These are phyloP conservation scores for Halcyon leucocephala DNA, from an alignment of 2,797 vertebrate genomes.

Conservation along the genomic window DNA sequence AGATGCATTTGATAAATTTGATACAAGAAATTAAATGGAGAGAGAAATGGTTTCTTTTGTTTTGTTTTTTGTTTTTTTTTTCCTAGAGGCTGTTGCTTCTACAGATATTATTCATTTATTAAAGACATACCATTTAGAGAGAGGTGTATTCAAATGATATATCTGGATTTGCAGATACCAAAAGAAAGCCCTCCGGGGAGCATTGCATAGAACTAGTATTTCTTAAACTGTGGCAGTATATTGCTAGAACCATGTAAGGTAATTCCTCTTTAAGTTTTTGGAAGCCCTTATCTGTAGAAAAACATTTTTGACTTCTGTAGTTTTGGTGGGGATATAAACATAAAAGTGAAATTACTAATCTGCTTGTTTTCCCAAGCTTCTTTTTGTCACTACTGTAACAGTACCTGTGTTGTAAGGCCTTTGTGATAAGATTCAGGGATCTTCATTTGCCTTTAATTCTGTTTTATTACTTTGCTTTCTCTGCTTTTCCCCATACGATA, in stretches of 20 bases:
- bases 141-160: conserved; percentile 30
- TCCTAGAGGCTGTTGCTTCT: conserved; percentile 56
- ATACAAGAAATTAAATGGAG: neutral
- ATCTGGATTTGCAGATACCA: conserved; percentile 42
- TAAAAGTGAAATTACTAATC: neutral
- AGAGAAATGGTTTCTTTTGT: neutral
- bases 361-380: neutral
- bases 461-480: neutral
- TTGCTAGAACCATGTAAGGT: neutral
- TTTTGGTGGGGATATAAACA: neutral
- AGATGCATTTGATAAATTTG: neutral
- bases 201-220: neutral
- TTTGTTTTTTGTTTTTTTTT: neutral
- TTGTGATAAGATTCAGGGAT: neutral
- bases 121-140: conserved; percentile 23
- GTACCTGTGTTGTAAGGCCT: neutral
- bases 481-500: neutral
- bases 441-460: neutral
- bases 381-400: neutral
- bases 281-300: neutral
- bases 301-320: fast-evolving
- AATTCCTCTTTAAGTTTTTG: neutral
- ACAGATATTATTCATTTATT: conserved; percentile 24
- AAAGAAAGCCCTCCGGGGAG: conserved; percentile 63
- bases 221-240: conserved; percentile 25